A percentile compares a stretch with the other conserved stretches of the same genome.
phyloP scores from a whole-genome alignment of 2,797 vertebrate species.

The Fistularia commersonii region DNA sequence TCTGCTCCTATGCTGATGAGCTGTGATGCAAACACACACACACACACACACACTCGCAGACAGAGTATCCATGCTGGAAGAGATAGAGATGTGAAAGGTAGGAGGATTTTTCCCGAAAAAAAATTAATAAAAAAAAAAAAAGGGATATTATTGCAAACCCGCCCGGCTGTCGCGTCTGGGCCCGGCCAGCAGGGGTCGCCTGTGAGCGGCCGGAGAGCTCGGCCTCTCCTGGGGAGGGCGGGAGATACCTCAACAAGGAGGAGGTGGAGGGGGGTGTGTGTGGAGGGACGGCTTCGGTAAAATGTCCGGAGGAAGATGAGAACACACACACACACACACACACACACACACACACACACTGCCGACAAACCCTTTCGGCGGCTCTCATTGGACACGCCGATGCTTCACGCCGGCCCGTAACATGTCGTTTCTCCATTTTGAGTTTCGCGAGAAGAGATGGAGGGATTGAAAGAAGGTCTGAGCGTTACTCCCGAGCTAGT shows the following conservation, averaged over 20 bases:
- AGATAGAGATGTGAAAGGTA: conserved; percentile 36
- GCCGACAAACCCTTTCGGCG: no score
- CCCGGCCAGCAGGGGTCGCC: conserved; percentile 68
- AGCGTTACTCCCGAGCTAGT: no score
- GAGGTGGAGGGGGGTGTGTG: not conserved
- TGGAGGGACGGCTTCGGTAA: conserved; percentile 7
- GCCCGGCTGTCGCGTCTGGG: not conserved
- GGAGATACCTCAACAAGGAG: conserved; percentile 37
- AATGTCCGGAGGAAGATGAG: no score
- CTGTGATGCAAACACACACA: no score
- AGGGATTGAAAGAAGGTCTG: no score
- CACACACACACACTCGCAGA: no score
- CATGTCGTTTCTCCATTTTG: conserved; percentile 47
- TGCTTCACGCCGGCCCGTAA: no score
- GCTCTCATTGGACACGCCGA: no score
- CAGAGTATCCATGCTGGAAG: no score
- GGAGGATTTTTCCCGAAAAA: conserved; percentile 3
- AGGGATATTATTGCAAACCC: not conserved
- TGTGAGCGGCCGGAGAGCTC: conserved; percentile 46
- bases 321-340: no score
- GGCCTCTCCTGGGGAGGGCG: conserved; percentile 33
- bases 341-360: no score
- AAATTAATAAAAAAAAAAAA: conserved; percentile 12
- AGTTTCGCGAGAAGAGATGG: conserved; percentile 48
- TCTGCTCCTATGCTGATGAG: conserved; percentile 73